Conservation (phyloP, 1,140 invertebrate species). For the Macrostomum lignano region DNA sequence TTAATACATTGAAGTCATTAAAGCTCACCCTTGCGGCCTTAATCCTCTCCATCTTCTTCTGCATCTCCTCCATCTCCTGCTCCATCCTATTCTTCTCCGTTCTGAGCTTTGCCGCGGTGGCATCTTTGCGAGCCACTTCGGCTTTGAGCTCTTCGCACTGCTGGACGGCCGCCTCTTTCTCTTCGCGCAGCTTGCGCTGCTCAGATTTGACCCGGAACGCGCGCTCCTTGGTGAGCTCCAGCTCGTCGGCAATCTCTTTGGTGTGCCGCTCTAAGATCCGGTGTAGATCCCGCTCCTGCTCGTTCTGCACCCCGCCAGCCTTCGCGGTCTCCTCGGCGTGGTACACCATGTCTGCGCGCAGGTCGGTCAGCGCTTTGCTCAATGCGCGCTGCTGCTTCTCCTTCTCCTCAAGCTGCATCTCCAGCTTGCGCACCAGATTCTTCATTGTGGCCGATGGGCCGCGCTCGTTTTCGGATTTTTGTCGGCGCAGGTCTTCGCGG, state of each 20-base stretch:
- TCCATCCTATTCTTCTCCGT: conserved; percentile 29
- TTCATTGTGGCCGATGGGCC: conserved; percentile 23
- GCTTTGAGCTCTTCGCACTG: conserved; percentile 19
- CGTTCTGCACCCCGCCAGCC: conserved; percentile 12
- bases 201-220: conserved; percentile 13
- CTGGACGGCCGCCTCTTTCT: conserved; percentile 34
- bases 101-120: conserved; percentile 14
- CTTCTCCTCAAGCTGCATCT: conserved; percentile 24
- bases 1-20: conserved; percentile 7
- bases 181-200: conserved; percentile 27
- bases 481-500: too few species aligned
- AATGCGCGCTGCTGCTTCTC: conserved; percentile 25
- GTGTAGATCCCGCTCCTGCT: conserved; percentile 26
- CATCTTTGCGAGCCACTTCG: conserved; percentile 19
- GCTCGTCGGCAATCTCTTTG: conserved; percentile 22
- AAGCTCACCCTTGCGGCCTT: conserved; percentile 16
- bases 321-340: conserved; percentile 20
- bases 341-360: conserved; percentile 22
- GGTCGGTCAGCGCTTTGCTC: conserved; percentile 20
- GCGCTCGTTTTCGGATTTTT: too few species aligned
- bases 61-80: conserved; percentile 33
- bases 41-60: conserved; percentile 31
- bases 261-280: conserved; percentile 34
- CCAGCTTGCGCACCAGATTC: conserved; percentile 21
- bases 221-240: conserved; percentile 16